These are phyloP conservation scores for Hylia prasina DNA, from an alignment of 2,113 vertebrate genomes.

Conservation along the genomic window DNA sequence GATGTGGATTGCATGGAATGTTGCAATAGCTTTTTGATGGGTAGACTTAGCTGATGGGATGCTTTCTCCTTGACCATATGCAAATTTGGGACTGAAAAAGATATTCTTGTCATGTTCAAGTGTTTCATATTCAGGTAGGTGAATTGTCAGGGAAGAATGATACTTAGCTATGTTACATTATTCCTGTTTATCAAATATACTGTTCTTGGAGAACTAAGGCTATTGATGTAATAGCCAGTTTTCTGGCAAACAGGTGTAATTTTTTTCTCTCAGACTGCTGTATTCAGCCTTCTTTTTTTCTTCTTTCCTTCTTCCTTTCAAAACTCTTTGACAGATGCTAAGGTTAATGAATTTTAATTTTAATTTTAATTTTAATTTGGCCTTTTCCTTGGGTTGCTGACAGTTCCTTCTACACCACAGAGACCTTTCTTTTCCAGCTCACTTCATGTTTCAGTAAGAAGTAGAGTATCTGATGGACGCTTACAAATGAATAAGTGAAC, in stretches of 20 bases:
- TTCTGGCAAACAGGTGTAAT: not conserved
- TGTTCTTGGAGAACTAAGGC: not conserved
- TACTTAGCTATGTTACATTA: not conserved
- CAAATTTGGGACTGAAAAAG: not conserved
- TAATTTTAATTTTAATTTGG: slow-evolving; percentile 46
- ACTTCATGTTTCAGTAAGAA: slow-evolving; percentile 12
- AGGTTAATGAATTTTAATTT: slow-evolving; percentile 52
- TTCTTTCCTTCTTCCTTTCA: not conserved
- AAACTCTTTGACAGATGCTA: slow-evolving; percentile 30
- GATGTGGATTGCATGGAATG: not conserved
- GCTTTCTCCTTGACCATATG: not conserved
- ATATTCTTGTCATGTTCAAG: not conserved
- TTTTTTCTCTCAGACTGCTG: not conserved
- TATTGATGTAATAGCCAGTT: not conserved
- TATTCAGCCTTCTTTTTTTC: not conserved
- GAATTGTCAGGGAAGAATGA: not conserved
- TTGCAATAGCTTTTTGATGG: not conserved
- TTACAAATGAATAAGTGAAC: slow-evolving; percentile 44
- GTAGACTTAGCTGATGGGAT: not conserved
- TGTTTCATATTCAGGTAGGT: not conserved
- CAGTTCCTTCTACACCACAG: not conserved
- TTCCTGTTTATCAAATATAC: not conserved
- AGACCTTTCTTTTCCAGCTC: slow-evolving; percentile 21
- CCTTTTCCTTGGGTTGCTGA: slow-evolving; percentile 24
- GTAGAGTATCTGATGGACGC: not conserved